Percentiles rank a stretch among this genome's conserved stretches.
These are phyloP conservation scores for Paracanthobrama guichenoti DNA, from an alignment of 2,113 vertebrate genomes.

Conservation along the genomic window DNA sequence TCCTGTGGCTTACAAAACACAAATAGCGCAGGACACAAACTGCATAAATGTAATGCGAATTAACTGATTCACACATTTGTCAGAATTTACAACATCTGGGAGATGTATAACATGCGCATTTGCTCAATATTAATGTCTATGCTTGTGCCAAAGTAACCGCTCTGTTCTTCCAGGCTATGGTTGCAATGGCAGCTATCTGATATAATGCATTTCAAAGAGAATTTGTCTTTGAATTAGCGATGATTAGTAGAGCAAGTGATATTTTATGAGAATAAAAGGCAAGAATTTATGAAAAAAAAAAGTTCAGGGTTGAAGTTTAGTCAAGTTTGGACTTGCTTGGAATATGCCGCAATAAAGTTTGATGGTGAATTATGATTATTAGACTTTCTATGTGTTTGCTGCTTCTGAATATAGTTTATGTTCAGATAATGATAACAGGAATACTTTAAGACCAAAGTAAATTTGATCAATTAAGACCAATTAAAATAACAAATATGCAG, in stretches of 20 bases:
- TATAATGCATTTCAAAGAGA: constrained; percentile 3
- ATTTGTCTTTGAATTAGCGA: not conserved
- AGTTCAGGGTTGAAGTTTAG: not conserved
- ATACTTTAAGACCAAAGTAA: not conserved
- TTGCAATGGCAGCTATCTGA: not conserved
- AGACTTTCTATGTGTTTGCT: not conserved
- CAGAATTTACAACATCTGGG: not conserved
- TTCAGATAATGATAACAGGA: constrained; percentile 1
- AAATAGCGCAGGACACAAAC: not conserved
- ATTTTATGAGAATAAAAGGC: not conserved
- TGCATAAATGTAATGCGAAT: not conserved
- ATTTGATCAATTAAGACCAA: constrained; percentile 1
- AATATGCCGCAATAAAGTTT: not conserved
- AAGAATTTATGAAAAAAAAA: not conserved
- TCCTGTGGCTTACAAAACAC: not conserved
- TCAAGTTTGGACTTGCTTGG: not conserved
- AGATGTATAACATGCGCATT: not conserved
- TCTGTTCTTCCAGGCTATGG: not conserved
- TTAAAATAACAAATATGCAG: constrained; percentile 14
- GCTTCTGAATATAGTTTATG: not conserved
- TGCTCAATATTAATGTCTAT: not conserved
- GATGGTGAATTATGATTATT: not conserved
- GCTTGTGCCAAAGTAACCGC: not conserved
- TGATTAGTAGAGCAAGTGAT: not conserved
- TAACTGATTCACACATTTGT: not conserved